Conservation (phyloP, 2,797 vertebrate genomes). For the Cygnus olor region DNA sequence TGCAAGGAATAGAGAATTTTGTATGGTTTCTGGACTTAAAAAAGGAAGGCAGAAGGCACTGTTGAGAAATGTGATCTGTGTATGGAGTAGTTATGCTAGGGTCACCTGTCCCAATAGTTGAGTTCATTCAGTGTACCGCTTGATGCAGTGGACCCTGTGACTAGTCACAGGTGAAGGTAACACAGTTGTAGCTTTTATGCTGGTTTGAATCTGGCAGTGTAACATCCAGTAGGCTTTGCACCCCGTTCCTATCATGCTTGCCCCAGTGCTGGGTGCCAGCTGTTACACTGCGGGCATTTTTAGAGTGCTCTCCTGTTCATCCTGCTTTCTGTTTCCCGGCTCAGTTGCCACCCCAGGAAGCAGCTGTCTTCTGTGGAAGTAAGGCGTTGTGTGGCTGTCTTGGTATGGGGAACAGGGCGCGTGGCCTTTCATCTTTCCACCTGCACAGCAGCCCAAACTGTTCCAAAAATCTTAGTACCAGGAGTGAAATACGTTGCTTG, state of each 20-base stretch:
- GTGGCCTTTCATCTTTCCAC: neutral
- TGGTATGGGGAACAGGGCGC: neutral
- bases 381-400: neutral
- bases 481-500: neutral
- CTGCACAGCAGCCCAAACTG: neutral
- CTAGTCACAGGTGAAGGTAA: neutral
- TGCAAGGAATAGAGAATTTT: neutral
- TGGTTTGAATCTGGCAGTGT: neutral
- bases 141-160: neutral
- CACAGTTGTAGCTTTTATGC: neutral
- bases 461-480: neutral
- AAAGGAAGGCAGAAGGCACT: neutral
- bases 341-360: neutral
- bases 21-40: neutral
- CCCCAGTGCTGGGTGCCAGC: neutral
- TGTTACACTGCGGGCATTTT: neutral
- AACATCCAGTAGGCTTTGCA: neutral
- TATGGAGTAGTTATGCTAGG: neutral
- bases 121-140: neutral
- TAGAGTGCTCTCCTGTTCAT: neutral
- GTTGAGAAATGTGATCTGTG: neutral
- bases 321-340: neutral
- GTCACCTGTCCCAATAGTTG: neutral
- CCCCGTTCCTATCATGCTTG: fast-evolving
- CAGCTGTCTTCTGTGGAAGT: neutral